Evolutionary conservation across 2,113 vertebrate species (phyloP).

Genomic region (Neotragus pygmaeus): DNA sequence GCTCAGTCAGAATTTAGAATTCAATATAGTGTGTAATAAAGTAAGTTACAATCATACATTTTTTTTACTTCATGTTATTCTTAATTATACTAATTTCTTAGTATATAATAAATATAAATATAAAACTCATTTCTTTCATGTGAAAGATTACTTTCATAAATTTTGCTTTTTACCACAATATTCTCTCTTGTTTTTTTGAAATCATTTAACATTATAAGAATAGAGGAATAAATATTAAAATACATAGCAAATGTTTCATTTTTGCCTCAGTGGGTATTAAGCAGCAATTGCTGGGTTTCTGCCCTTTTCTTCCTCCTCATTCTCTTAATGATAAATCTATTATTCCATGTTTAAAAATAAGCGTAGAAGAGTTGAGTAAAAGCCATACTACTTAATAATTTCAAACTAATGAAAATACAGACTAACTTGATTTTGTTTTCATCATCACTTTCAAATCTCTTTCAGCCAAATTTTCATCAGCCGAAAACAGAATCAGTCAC

Average conservation of each 20-base stretch:
- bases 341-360: slow-evolving; percentile 62
- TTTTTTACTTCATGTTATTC: background rate
- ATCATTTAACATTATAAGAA: slow-evolving; percentile 6
- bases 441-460: slow-evolving; percentile 75
- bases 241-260: background rate
- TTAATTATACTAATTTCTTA: background rate
- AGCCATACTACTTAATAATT: slow-evolving; percentile 68
- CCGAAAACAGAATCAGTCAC: slow-evolving; percentile 69
- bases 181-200: background rate
- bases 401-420: slow-evolving; percentile 61
- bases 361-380: slow-evolving; percentile 40
- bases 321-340: slow-evolving; percentile 30
- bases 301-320: background rate
- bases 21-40: background rate
- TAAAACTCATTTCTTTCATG: slow-evolving; percentile 17
- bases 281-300: background rate
- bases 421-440: slow-evolving; percentile 50
- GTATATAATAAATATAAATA: background rate
- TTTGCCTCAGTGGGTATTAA: background rate
- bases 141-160: slow-evolving; percentile 17
- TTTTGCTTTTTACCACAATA: background rate
- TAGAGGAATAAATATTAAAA: slow-evolving; percentile 24
- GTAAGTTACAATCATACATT: background rate
- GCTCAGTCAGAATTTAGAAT: slow-evolving; percentile 31
- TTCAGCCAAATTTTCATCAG: slow-evolving; percentile 76